These are phyloP conservation scores for Cheilosia variabilis DNA, from an alignment of 2,888 invertebrate genomes.

Conservation along the genomic window DNA sequence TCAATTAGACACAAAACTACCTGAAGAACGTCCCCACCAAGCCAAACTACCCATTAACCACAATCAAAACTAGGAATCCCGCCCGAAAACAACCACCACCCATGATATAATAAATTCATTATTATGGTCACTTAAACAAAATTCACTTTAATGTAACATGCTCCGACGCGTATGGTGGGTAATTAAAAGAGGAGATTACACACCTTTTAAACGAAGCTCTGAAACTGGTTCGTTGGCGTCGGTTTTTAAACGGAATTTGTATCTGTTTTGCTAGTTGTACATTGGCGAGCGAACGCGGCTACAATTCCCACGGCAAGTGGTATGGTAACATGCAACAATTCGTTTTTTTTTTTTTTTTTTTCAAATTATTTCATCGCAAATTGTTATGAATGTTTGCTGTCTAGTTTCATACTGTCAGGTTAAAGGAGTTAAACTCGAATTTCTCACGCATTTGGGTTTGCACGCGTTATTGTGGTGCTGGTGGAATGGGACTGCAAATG, in stretches of 20 bases:
- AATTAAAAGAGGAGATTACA: conserved; percentile 73
- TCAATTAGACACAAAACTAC: neutral
- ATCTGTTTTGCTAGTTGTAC: conserved; percentile 29
- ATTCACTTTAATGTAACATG: conserved; percentile 63
- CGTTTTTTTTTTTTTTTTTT: conserved; percentile 9
- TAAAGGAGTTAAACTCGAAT: conserved; percentile 45
- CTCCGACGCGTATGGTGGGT: conserved; percentile 59
- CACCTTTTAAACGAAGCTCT: conserved; percentile 67
- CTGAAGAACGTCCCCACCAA: neutral
- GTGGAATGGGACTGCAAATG: conserved; percentile 22
- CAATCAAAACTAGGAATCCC: conserved; percentile 6
- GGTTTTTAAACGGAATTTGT: conserved; percentile 66
- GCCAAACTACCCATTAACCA: conserved; percentile 12
- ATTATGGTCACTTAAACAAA: conserved; percentile 37
- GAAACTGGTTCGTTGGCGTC: conserved; percentile 62
- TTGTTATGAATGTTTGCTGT: conserved; percentile 39
- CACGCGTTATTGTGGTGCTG: conserved; percentile 20
- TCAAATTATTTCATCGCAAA: conserved; percentile 55
- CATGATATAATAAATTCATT: conserved; percentile 55
- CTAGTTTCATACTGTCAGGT: conserved; percentile 12
- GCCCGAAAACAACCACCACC: conserved; percentile 50
- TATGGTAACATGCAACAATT: conserved; percentile 57
- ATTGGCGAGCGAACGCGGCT: conserved; percentile 25
- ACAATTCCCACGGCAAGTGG: conserved; percentile 64
- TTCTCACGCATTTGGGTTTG: conserved; percentile 62